Base-by-base conservation (phyloP, 1,140 invertebrate species). In the Portunus trituberculatus region DNA sequence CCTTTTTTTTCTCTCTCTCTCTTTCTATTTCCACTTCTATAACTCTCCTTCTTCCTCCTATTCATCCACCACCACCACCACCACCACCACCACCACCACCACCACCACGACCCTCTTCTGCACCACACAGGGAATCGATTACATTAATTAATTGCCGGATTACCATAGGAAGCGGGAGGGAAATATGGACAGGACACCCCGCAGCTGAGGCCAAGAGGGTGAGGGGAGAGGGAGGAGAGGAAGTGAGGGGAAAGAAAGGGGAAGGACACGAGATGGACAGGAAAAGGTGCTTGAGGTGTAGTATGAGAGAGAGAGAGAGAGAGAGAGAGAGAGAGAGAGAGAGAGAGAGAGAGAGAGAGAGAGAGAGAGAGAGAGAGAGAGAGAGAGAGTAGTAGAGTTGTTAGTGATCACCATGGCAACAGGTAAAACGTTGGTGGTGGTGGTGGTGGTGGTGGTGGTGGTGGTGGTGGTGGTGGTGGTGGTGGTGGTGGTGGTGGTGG, bases 131-230 rank as follows among this genome's bases (percentile, higher is more conserved):
- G 20, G 87, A 94, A 94, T 94, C 93, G 93, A 94, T 94, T 94
- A 94, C 93, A 46, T 94, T 94, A 94, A 94, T 94, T 94, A 94
- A 89, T 94, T 94, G 93, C 8, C 84, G 93, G 93, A 94, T 94
- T 94, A 94, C 93, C 93, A 94, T 94, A 94, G 59, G 93, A 76
- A 84, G 88, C 93, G 93, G 88, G 16, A 16, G 83, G 93, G 88
- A 94, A 82, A 91, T 94, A 94, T 86, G 28, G 93, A 39, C 28
- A 46, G 12, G 48, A 28, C 93, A 87, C 28, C 10, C 32, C 4
- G 82, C 93, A 83, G 88, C 88, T 94, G 93, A 46, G 93, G 48
- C 20, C 46, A 52, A n/a, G 87, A 29, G 84, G 39, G 84, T 87
- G 84, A 32, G 29, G 16, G 84, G 84, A 32, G 84, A 46, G 84